phyloP scores from a whole-genome alignment of 1,140 invertebrate genomes.

The Zaprionus inermis region DNA sequence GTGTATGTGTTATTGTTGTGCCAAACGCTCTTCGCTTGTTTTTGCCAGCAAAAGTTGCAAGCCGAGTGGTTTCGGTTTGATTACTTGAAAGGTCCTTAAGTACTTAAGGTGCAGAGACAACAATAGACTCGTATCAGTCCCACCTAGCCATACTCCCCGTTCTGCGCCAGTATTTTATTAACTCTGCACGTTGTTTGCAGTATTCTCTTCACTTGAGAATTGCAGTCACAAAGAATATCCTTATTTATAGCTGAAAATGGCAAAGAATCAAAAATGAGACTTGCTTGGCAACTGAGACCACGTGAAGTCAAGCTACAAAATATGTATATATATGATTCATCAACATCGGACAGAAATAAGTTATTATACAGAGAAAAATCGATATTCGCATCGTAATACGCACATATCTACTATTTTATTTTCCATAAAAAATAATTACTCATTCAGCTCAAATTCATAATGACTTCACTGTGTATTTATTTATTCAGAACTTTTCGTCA shows the following conservation, averaged over 20 bases:
- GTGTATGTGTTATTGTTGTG: slow-evolving; percentile 16
- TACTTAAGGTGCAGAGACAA: slow-evolving; percentile 22
- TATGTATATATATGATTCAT: background rate
- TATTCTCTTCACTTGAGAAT: background rate
- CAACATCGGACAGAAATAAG: background rate
- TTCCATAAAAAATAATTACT: background rate
- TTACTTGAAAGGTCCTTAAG: slow-evolving; percentile 33
- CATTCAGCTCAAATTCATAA: background rate
- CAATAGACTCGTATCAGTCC: background rate
- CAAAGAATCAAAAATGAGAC: background rate
- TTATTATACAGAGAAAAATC: background rate
- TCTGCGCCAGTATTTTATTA: slow-evolving; percentile 16
- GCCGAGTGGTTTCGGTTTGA: slow-evolving; percentile 40
- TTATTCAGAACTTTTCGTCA: background rate
- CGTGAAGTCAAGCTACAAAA: background rate
- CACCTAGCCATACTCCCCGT: background rate
- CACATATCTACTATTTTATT: background rate
- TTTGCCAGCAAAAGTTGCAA: slow-evolving; percentile 31
- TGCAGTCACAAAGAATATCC: slow-evolving; percentile 1
- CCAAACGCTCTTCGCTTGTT: slow-evolving; percentile 8
- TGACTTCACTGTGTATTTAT: background rate
- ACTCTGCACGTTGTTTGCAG: slow-evolving; percentile 3
- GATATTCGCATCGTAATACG: background rate
- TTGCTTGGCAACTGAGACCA: background rate
- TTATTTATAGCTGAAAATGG: slow-evolving; percentile 3